Conservation (phyloP, 2,113 vertebrate species). For the Menura novaehollandiae region DNA sequence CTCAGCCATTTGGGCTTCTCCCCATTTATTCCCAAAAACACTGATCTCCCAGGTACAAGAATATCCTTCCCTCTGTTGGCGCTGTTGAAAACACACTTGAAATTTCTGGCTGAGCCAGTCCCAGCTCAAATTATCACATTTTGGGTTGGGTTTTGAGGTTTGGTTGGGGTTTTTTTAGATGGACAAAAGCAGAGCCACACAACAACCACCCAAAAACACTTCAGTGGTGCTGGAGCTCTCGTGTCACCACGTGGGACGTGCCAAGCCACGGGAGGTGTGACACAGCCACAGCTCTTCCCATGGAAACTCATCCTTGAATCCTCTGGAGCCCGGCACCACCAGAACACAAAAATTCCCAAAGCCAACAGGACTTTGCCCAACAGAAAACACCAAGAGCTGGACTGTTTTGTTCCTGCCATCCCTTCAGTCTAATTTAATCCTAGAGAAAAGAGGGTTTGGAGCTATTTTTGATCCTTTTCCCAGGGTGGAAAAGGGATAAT, state of each 20-base stretch:
- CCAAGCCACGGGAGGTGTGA: neutral
- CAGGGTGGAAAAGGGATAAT: conserved; percentile 17
- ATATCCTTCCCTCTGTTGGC: neutral
- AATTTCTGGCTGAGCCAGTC: neutral
- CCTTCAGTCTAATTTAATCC: conserved; percentile 46
- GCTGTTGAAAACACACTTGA: neutral
- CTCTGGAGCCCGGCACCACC: neutral
- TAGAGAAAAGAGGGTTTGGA: conserved; percentile 1
- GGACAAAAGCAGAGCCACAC: neutral
- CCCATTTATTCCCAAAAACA: neutral
- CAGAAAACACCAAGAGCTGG: neutral
- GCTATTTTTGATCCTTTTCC: conserved; percentile 35
- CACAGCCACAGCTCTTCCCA: neutral
- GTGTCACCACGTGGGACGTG: fast-evolving
- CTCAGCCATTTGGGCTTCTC: neutral
- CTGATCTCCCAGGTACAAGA: neutral
- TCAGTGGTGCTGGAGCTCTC: neutral
- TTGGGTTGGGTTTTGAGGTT: neutral
- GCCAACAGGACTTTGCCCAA: neutral
- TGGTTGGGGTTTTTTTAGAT: neutral
- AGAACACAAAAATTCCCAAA: neutral
- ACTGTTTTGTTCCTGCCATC: neutral
- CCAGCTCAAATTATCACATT: neutral
- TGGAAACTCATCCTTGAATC: neutral
- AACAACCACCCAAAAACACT: neutral